Conservation (phyloP, 2,888 invertebrate species). For the Caenorhabditis sulstoni region DNA sequence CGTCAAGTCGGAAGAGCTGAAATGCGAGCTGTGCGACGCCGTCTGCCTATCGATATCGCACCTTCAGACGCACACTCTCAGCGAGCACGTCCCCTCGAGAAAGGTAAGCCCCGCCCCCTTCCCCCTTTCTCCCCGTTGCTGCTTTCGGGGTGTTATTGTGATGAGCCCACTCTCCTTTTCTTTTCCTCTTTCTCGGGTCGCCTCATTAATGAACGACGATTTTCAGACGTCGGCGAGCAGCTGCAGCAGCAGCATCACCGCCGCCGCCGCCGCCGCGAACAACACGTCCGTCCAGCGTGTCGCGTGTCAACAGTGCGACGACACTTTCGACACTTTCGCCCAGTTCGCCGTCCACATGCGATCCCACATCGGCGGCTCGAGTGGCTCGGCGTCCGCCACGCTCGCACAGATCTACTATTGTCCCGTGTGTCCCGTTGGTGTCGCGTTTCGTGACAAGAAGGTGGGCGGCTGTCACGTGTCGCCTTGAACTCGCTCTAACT, state of each 20-base stretch:
- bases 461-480: constrained; percentile 20
- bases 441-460: constrained; percentile 31
- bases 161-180: background rate
- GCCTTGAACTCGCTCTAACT: no score
- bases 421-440: constrained; percentile 16
- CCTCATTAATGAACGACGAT: background rate
- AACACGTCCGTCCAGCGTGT: constrained; percentile 28
- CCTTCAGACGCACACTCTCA: constrained; percentile 46
- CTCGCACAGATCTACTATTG: constrained; percentile 15
- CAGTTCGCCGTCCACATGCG: constrained; percentile 64
- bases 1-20: constrained; percentile 29
- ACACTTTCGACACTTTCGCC: constrained; percentile 54
- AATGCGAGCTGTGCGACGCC: constrained; percentile 46
- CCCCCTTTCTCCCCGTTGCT: background rate
- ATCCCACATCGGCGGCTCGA: constrained; percentile 36
- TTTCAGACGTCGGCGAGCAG: background rate
- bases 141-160: no score
- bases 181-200: background rate
- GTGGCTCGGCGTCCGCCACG: background rate
- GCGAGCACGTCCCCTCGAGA: constrained; percentile 32
- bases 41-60: constrained; percentile 40
- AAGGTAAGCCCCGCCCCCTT: constrained; percentile 18
- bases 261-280: background rate
- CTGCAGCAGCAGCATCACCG: background rate
- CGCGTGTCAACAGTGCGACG: constrained; percentile 64